Evolutionary conservation across 1,140 invertebrate species (phyloP).

Genomic region (Zophobas morio): DNA sequence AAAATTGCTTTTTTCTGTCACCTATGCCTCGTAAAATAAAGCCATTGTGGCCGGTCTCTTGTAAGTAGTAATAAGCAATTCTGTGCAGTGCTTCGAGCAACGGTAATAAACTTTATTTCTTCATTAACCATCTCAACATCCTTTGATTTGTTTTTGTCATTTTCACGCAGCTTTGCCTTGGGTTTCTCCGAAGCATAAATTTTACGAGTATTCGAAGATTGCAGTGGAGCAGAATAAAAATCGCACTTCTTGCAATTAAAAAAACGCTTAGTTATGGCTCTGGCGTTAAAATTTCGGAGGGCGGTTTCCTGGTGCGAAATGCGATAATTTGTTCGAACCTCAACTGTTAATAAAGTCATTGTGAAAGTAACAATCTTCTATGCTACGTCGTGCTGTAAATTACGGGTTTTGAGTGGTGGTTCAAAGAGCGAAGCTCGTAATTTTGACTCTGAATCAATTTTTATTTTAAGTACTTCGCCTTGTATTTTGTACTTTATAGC

Average conservation of each 20-base stretch:
- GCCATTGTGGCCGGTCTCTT: conserved; percentile 48
- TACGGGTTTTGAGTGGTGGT: conserved; percentile 45
- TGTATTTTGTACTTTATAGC: conserved; percentile 52
- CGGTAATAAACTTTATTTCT: conserved; percentile 55
- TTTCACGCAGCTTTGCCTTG: conserved; percentile 19
- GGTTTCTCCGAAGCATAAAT: conserved; percentile 30
- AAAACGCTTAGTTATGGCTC: background rate
- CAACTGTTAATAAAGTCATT: conserved; percentile 45
- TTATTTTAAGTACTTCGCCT: conserved; percentile 44
- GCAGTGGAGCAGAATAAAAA: background rate
- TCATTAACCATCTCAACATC: conserved; percentile 50
- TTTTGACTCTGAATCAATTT: conserved; percentile 53
- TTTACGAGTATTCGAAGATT: conserved; percentile 33
- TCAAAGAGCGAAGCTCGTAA: conserved; percentile 48
- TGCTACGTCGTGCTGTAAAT: conserved; percentile 45
- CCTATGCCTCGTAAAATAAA: conserved; percentile 48
- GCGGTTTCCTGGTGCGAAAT: background rate
- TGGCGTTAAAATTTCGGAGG: conserved; percentile 8
- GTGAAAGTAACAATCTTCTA: conserved; percentile 43
- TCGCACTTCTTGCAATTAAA: background rate
- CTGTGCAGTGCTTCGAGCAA: conserved; percentile 44
- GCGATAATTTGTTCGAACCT: conserved; percentile 8
- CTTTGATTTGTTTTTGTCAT: conserved; percentile 55
- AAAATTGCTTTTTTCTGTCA: conserved; percentile 46
- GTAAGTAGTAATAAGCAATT: conserved; percentile 55